Evolutionary conservation across 92 coral and sea anemone genomes (phyloP), one percentile per base, ranked within the genome.

Genomic region (Porites evermanni): DNA sequence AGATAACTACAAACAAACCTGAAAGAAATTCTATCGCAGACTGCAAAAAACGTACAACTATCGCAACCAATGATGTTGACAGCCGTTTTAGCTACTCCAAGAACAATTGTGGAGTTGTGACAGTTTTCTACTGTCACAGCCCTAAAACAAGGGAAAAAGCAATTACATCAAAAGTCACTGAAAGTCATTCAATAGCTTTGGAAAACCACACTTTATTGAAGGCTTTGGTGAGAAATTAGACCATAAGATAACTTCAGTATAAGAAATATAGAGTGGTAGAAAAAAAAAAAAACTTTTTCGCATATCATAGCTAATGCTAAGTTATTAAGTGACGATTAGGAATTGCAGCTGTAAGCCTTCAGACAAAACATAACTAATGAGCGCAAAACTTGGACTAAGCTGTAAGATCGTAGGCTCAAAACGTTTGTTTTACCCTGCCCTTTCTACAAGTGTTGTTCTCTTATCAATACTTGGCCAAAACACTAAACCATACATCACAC

Each of bases 41-140:
- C 89, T 11, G 93, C 91, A 74, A 93, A 87, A 79, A 96, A 94
- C 1, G 94, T 90, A 59, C 96, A 94, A 84, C 92, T 96, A 74
- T 95, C 95, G 91, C 99, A 96, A 19, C 98, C 99, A 83, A 96
- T 91, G 69, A 95, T 87, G 61, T 96, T 95, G 26, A 95, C 97
- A 20, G 92, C 89, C 67, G 98, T 93, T 86, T 94, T 91, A 11
- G 95, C 93, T 77, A 95, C 91, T 50, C 99, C 99, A 8, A 96
- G 93, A 56, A 96, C 99, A 12, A 96, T 95, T 7, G 98, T 96
- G 7, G 98, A 96, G 65, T 92, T 93, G 87, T 96, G 99, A 61
- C 99, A 96, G 67, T 93, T 96, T 81, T 95, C 97, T 5, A 96
- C 82, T 44, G 97, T 96, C 72, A 96, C 99, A 12, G 99, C 94